Conservation (phyloP, 2,888 invertebrate species). For the Augiades crinisus region DNA sequence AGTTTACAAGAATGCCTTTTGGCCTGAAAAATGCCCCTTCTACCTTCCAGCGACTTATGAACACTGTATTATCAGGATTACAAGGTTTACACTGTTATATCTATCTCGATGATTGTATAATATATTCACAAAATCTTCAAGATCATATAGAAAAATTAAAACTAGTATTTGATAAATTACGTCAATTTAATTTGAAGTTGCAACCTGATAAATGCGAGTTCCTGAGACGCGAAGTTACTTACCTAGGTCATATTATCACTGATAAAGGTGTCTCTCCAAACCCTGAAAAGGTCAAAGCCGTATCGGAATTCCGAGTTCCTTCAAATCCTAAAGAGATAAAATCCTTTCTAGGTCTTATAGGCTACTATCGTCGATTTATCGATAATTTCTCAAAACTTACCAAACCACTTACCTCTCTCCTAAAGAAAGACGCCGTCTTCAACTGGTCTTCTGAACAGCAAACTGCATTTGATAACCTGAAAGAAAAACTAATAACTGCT, state of each 20-base stretch:
- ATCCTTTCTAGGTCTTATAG: conserved; percentile 40
- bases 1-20: conserved; percentile 35
- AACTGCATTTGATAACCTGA: conserved; percentile 32
- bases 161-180: conserved; percentile 33
- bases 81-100: conserved; percentile 33
- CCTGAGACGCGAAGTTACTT: conserved; percentile 38
- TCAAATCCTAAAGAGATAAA: conserved; percentile 30
- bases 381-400: conserved; percentile 41
- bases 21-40: conserved; percentile 34
- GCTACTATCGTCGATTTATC: conserved; percentile 52
- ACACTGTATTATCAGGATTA: conserved; percentile 32
- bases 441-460: conserved; percentile 32
- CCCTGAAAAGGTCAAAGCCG: conserved; percentile 30
- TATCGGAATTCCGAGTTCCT: conserved; percentile 25
- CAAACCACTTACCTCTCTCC: conserved; percentile 33
- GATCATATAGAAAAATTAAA: conserved; percentile 34
- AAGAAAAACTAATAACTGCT: conserved; percentile 31
- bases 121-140: conserved; percentile 30
- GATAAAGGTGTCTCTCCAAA: conserved; percentile 41
- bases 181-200: conserved; percentile 16
- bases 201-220: conserved; percentile 33
- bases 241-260: conserved; percentile 42
- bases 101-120: conserved; percentile 39
- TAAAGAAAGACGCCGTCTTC: conserved; percentile 35
- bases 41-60: conserved; percentile 41